Percentiles rank a stretch among this genome's conserved stretches.
Evolutionary conservation across 2,113 vertebrate species (phyloP).

Genomic region (Hyperopisus bebe): DNA sequence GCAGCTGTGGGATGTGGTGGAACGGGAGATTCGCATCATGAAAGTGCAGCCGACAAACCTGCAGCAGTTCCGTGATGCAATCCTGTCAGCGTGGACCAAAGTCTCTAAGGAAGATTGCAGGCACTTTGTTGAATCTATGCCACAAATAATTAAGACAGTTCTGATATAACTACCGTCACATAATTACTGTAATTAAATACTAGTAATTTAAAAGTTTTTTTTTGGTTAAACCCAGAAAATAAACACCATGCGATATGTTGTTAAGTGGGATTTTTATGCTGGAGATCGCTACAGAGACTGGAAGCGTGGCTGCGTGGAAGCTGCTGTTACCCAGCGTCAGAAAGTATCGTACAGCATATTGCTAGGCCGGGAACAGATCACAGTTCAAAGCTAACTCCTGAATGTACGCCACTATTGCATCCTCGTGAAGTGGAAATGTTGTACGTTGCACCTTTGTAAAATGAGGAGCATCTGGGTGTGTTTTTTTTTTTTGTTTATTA

Average conservation of each 20-base stretch:
- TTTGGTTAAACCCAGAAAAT: background rate
- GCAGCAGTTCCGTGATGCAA: too few species aligned
- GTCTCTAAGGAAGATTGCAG: too few species aligned
- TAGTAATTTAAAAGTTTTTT: background rate
- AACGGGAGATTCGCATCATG: too few species aligned
- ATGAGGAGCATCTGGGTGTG: background rate
- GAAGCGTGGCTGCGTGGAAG: background rate
- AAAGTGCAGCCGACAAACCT: too few species aligned
- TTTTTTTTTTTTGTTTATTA: background rate
- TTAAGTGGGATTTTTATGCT: background rate
- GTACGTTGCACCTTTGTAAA: background rate
- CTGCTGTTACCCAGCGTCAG: background rate
- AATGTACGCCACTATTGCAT: background rate
- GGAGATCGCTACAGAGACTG: background rate
- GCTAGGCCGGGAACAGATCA: background rate
- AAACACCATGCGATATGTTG: background rate
- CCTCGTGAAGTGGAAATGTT: background rate
- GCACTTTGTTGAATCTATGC: too few species aligned
- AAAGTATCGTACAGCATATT: background rate
- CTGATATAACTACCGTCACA: background rate
- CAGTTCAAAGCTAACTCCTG: background rate
- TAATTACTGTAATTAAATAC: background rate
- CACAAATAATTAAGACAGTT: too few species aligned
- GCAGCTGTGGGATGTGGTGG: too few species aligned
- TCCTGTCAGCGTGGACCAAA: too few species aligned